Evolutionary conservation across 1,140 invertebrate species (phyloP).

Genomic region (Euura lappo): DNA sequence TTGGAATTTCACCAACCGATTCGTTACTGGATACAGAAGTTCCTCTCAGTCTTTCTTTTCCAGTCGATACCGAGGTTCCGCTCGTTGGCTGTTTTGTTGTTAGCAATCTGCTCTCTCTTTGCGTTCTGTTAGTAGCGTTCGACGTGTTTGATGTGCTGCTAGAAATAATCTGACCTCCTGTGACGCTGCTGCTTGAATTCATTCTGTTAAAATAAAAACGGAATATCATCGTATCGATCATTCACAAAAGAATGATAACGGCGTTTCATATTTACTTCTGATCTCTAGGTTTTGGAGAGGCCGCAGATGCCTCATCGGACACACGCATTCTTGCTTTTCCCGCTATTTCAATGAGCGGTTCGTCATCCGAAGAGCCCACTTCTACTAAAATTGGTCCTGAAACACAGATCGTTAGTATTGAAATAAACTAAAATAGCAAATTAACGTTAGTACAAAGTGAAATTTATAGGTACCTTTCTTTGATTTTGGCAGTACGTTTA

Average conservation of each 20-base stretch:
- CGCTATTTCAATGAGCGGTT: slow-evolving; percentile 74
- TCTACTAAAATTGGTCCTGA: slow-evolving; percentile 58
- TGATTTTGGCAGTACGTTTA: slow-evolving; percentile 55
- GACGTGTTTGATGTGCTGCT: slow-evolving; percentile 49
- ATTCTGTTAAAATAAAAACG: slow-evolving; percentile 36
- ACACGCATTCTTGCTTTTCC: slow-evolving; percentile 65
- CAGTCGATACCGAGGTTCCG: slow-evolving; percentile 33
- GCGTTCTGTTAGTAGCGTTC: slow-evolving; percentile 51
- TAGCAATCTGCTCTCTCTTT: slow-evolving; percentile 55
- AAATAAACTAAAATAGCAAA: too few relatives aligned
- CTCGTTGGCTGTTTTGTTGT: slow-evolving; percentile 51
- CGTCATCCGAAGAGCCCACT: slow-evolving; percentile 77
- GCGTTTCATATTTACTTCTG: slow-evolving; percentile 46
- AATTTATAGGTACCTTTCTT: slow-evolving; percentile 57
- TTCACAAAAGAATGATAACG: not conserved
- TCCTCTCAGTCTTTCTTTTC: slow-evolving; percentile 56
- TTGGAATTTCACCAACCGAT: slow-evolving; percentile 50
- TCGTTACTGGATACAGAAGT: slow-evolving; percentile 52
- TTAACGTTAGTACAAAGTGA: slow-evolving; percentile 18
- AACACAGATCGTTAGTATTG: not conserved
- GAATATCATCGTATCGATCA: not conserved
- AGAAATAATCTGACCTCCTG: slow-evolving; percentile 50
- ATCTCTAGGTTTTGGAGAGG: slow-evolving; percentile 58
- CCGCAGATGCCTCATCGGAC: slow-evolving; percentile 48
- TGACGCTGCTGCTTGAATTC: slow-evolving; percentile 42